Base-by-base conservation (phyloP, 2,888 invertebrate species). In the Arenicola marina region DNA sequence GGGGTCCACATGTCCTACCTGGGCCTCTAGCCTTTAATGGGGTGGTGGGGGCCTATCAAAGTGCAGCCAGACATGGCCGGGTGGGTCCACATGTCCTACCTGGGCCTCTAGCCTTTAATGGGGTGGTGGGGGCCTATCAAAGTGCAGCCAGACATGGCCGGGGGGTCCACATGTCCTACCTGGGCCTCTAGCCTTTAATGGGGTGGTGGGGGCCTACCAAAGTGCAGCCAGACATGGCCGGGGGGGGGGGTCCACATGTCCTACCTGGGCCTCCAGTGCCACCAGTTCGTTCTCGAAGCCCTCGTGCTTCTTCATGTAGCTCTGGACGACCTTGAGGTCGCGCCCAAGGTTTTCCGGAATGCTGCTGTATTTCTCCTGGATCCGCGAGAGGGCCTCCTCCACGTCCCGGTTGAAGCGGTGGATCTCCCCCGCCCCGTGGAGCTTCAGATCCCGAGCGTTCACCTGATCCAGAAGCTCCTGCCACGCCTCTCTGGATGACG, bases 371-470 rank as follows among this genome's bases (percentile, higher is more conserved):
- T 95, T 94, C 81, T 94, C 95, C 77, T 83, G 92, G 45, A 94
- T 95, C 29, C 96, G 87, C 45, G 92, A 90, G 7, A 94, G 84
- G 1, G 95, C 91, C 78, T 97, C 96, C 28, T 91, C 92, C 1
- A 92, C 94, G 84, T 97, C 97, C 59, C 96, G 89, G 85, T 98
- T 97, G 88, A 96, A 98, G 60, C 95, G 89, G 84, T 98, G 98
- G 71, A 98, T 94, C 86, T 97, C 95, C 11, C 93, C 96, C 1
- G 98, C 98, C 0, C 95, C 97, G 78, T 91, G 90, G 44, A 99
- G 86, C 46, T 94, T 90, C 66, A 91, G 89, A 69, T 93, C 93
- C 18, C 97, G 89, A 55, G 91, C 89, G 73, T 91, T 91, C 63
- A 97, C 91, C 78, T 93, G 89, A 56, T 92, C 91, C 56, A 95